A percentile compares a stretch with the other conserved stretches of the same genome.
phyloP scores from a whole-genome alignment of 2,797 vertebrate genomes.

The Lacerta bilineata region DNA sequence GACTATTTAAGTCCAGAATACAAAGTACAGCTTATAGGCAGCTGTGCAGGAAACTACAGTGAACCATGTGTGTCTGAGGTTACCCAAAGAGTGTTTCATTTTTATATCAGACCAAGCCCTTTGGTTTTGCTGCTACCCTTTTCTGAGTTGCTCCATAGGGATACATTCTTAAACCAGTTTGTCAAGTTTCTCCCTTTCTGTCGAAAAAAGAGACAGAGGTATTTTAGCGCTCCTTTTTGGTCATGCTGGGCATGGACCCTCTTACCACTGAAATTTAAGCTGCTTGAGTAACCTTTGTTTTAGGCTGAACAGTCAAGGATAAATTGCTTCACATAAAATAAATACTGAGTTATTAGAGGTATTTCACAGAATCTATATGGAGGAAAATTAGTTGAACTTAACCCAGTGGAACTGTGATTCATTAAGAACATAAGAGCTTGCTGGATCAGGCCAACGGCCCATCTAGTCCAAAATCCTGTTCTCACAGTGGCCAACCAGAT shows the following conservation, averaged over 20 bases:
- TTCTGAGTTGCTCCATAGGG: not conserved
- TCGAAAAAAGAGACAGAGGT: not conserved
- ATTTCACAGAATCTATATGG: not conserved
- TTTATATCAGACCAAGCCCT: not conserved
- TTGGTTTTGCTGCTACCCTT: not conserved
- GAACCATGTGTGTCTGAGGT: too few relatives aligned
- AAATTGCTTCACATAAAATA: too few relatives aligned
- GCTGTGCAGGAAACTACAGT: not conserved
- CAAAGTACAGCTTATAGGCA: not conserved
- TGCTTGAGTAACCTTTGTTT: too few relatives aligned
- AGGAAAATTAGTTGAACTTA: not conserved
- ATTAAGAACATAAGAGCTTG: not conserved
- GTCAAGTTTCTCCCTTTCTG: not conserved
- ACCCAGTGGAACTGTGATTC: too few relatives aligned
- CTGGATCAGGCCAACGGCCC: too few relatives aligned
- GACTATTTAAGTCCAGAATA: not conserved
- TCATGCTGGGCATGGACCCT: not conserved
- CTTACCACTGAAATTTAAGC: too few relatives aligned
- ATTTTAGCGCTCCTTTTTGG: not conserved
- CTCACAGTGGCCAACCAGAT: too few relatives aligned
- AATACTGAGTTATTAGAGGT: not conserved
- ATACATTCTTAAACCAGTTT: constrained; percentile 3
- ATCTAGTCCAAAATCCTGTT: too few relatives aligned
- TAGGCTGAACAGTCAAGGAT: not conserved
- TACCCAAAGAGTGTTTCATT: not conserved